Evolutionary conservation across 1,140 invertebrate genomes (phyloP).

Genomic region (Teleopsis dalmanni): DNA sequence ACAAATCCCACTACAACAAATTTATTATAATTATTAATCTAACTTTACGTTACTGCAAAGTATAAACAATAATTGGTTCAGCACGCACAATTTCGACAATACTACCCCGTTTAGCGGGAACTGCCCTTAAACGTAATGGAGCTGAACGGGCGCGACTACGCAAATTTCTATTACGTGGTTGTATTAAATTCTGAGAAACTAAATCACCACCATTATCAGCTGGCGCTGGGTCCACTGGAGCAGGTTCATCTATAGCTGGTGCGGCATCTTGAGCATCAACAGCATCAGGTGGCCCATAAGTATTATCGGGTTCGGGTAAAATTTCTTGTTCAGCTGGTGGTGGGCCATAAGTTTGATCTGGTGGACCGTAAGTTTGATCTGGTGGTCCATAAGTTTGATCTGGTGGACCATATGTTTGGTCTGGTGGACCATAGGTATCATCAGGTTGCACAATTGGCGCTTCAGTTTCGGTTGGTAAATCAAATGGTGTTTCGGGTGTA

Average conservation of each 20-base stretch:
- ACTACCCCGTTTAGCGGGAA: not conserved
- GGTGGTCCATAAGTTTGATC: slow-evolving; percentile 17
- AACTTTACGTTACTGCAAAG: slow-evolving; percentile 15
- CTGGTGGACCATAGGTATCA: slow-evolving; percentile 20
- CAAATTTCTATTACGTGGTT: slow-evolving; percentile 26
- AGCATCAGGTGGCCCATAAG: slow-evolving; percentile 4
- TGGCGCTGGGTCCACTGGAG: slow-evolving; percentile 18
- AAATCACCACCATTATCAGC: slow-evolving; percentile 19
- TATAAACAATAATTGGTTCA: slow-evolving; percentile 29
- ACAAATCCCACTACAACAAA: slow-evolving; percentile 17
- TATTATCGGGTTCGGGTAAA: not conserved
- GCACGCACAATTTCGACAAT: slow-evolving; percentile 27
- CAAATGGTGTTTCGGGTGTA: slow-evolving; percentile 31
- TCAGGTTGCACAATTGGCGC: slow-evolving; percentile 20
- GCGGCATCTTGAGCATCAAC: no score
- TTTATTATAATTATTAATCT: no score
- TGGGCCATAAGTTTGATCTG: slow-evolving; percentile 30
- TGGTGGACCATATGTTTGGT: slow-evolving; percentile 28
- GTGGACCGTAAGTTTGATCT: slow-evolving; percentile 11
- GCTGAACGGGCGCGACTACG: slow-evolving; percentile 22
- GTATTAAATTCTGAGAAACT: slow-evolving; percentile 26
- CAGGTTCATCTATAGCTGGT: slow-evolving; percentile 1
- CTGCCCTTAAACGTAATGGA: slow-evolving; percentile 3
- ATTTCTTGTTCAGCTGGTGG: slow-evolving; percentile 14
- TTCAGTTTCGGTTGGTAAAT: slow-evolving; percentile 33